Conservation (phyloP, 2,888 invertebrate genomes). For the Muschampia plurimacula region DNA sequence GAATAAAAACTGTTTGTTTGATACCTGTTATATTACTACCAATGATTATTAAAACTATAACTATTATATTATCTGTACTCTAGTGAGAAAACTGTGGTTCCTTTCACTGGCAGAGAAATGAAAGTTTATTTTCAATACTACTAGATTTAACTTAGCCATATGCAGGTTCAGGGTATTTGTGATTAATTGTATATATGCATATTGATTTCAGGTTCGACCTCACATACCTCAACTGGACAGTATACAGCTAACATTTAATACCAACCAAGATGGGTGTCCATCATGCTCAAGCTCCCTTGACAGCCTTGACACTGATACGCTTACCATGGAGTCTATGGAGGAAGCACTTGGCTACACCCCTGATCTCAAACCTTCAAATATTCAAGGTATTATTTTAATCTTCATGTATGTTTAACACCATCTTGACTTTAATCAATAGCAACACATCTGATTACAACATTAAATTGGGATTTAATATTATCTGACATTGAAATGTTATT, state of each 20-base stretch:
- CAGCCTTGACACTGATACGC: constrained; percentile 74
- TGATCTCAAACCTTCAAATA: constrained; percentile 75
- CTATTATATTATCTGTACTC: too few relatives aligned
- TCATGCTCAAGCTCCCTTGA: constrained; percentile 80
- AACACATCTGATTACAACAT: too few relatives aligned
- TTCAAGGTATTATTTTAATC: constrained; percentile 65
- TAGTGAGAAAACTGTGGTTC: too few relatives aligned
- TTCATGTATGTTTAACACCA: too few relatives aligned
- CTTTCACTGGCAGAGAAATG: too few relatives aligned
- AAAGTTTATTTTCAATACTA: too few relatives aligned
- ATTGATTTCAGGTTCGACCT: constrained; percentile 84
- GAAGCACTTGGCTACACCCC: constrained; percentile 73
- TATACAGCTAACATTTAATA: constrained; percentile 80
- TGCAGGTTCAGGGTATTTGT: not conserved
- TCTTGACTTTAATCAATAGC: not conserved
- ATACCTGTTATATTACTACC: too few relatives aligned
- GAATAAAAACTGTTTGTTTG: too few relatives aligned
- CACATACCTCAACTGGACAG: constrained; percentile 89
- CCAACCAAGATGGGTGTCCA: constrained; percentile 75
- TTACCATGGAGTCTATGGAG: constrained; percentile 80
- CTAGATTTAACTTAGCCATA: not conserved
- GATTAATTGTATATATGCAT: not conserved
- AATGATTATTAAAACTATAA: too few relatives aligned
- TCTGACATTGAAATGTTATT: too few relatives aligned
- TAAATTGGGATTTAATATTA: too few relatives aligned